phyloP scores from a whole-genome alignment of 2,888 invertebrate species.

The Diplolepis rosae region DNA sequence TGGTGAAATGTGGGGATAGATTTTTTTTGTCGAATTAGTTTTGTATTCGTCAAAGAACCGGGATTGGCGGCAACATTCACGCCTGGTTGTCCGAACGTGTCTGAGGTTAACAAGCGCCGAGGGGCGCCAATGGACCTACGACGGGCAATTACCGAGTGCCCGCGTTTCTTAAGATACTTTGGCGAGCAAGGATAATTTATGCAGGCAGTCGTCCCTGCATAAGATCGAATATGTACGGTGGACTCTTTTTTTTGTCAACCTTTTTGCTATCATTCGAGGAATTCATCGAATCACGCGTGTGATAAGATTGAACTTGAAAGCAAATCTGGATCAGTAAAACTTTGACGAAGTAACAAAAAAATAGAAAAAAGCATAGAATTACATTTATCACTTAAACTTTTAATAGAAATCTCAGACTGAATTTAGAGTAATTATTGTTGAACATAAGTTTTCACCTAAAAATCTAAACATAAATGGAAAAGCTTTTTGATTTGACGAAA shows the following conservation, averaged over 20 bases:
- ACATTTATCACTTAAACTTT: no score
- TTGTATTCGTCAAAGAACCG: not conserved
- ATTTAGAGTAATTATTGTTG: no score
- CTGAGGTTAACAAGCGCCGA: slow-evolving; percentile 44
- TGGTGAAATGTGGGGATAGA: not conserved
- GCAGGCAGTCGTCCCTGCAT: slow-evolving; percentile 44
- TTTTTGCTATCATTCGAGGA: not conserved
- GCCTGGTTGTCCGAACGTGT: slow-evolving; percentile 39
- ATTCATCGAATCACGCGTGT: not conserved
- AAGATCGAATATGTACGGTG: slow-evolving; percentile 33
- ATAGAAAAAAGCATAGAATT: no score
- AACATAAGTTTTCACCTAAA: no score
- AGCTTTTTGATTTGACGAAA: no score
- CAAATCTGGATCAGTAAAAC: no score
- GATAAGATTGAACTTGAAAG: no score
- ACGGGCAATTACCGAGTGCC: slow-evolving; percentile 50
- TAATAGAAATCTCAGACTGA: no score
- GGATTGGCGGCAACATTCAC: slow-evolving; percentile 33
- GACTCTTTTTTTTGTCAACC: slow-evolving; percentile 25
- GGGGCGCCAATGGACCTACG: slow-evolving; percentile 43
- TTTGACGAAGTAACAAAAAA: no score
- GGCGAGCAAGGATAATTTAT: slow-evolving; percentile 51
- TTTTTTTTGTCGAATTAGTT: slow-evolving; percentile 15
- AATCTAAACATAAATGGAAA: no score
- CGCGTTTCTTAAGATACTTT: slow-evolving; percentile 47